Evolutionary conservation across 2,888 invertebrate genomes (phyloP), one percentile per base, ranked within the genome.

Genomic region (Steromphala cineraria): DNA sequence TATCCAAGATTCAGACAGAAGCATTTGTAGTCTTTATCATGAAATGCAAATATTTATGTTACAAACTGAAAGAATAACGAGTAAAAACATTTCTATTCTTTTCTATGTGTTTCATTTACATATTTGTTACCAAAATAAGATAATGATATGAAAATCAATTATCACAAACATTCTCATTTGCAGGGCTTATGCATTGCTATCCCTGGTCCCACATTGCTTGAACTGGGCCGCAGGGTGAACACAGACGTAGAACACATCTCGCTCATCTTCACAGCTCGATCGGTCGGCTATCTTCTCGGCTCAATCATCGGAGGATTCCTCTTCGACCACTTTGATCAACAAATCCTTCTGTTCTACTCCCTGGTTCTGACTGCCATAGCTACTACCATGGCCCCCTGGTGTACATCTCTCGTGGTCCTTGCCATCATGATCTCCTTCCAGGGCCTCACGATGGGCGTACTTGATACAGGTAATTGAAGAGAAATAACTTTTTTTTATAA

Each of bases 101-200:
- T n/a, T n/a, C n/a, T n/a, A n/a, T n/a, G n/a, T n/a, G n/a, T n/a
- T n/a, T n/a, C n/a, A n/a, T n/a, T n/a, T n/a, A n/a, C n/a, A n/a
- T n/a, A n/a, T n/a, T n/a, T n/a, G n/a, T n/a, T n/a, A n/a, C n/a
- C n/a, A n/a, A n/a, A n/a, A n/a, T n/a, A n/a, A n/a, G n/a, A n/a
- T n/a, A n/a, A n/a, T n/a, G n/a, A n/a, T n/a, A n/a, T 46, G 46
- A 46, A 10, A 46, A 46, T 1, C 46, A 46, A 10, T 46, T 13
- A 10, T 46, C 1, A 46, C 13, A 46, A 10, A 46, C 5, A 13
- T 67, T 56, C 52, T 28, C 17, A 10, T 77, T 86, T 88, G 19
- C 87, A 94, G 94, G 94, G 94, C 17, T 84, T 94, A 40, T 93
- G 93, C 81, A 90, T 93, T 81, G 93, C 94, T 4, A 92, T 94